These are phyloP conservation scores for Clarias magur DNA, from an alignment of 2,113 vertebrate genomes.

Conservation along the genomic window DNA sequence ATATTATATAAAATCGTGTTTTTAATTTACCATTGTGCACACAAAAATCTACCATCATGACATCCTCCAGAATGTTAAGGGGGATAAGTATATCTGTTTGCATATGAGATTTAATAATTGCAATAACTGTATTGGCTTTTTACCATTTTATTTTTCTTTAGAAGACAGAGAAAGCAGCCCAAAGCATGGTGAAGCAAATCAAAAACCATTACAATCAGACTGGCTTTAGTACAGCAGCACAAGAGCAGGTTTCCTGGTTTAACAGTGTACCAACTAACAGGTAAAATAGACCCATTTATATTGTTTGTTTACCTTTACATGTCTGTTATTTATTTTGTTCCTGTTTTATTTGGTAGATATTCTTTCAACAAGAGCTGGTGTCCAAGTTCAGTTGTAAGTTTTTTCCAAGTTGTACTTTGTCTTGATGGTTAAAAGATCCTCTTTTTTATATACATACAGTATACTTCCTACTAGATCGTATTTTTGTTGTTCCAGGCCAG, in stretches of 20 bases:
- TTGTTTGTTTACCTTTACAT: not conserved
- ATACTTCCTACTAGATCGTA: not conserved
- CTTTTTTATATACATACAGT: not conserved
- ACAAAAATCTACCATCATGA: not conserved
- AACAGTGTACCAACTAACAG: slow-evolving; percentile 49
- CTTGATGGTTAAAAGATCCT: not conserved
- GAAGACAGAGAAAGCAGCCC: not conserved
- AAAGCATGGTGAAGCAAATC: slow-evolving; percentile 58
- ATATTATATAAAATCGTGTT: not conserved
- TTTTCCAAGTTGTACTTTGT: not conserved
- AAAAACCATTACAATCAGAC: slow-evolving; percentile 63
- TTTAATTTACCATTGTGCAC: not conserved
- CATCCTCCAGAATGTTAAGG: not conserved
- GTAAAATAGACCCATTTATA: slow-evolving; percentile 45
- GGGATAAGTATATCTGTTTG: not conserved
- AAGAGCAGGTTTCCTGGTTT: slow-evolving; percentile 8
- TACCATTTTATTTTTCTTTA: not conserved
- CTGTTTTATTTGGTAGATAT: slow-evolving; percentile 51
- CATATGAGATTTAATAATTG: slow-evolving; percentile 1
- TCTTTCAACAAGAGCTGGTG: slow-evolving; percentile 61
- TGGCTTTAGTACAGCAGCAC: slow-evolving; percentile 33
- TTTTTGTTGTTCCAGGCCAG: slow-evolving; percentile 39
- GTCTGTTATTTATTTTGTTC: not conserved
- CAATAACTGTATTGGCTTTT: not conserved
- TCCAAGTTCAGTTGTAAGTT: slow-evolving; percentile 18